Evolutionary conservation across 1,140 invertebrate genomes (phyloP).

Genomic region (Dysdera silvatica): DNA sequence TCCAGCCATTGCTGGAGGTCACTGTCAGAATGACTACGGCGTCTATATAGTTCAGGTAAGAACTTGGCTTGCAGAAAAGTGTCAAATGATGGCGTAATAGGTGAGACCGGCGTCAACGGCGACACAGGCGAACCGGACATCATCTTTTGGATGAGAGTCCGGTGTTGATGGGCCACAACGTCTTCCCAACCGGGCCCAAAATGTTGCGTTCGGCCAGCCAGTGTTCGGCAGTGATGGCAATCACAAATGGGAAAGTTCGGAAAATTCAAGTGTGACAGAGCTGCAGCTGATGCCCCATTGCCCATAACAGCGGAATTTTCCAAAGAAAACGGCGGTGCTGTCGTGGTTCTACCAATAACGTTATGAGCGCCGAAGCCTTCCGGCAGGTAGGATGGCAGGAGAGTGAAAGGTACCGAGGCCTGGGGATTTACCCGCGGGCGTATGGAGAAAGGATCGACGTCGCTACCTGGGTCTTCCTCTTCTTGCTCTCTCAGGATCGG

Average conservation of each 20-base stretch:
- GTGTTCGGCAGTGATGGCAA: constrained; percentile 20
- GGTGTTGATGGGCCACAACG: constrained; percentile 47
- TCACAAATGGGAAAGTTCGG: constrained; percentile 23
- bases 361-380: not conserved
- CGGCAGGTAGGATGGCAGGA: constrained; percentile 5
- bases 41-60: constrained; percentile 57
- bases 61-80: constrained; percentile 57
- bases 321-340: too few relatives aligned
- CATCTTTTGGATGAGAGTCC: constrained; percentile 48
- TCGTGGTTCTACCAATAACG: too few relatives aligned
- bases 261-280: constrained; percentile 4
- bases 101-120: constrained; percentile 33
- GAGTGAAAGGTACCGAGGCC: constrained; percentile 8
- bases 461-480: not conserved
- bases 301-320: constrained; percentile 24
- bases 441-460: constrained; percentile 13
- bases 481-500: constrained; percentile 4
- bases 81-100: constrained; percentile 27
- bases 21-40: constrained; percentile 64
- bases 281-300: constrained; percentile 18
- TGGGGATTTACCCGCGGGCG: constrained; percentile 15
- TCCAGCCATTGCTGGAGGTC: constrained; percentile 47
- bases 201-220: constrained; percentile 1
- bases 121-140: constrained; percentile 47
- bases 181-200: constrained; percentile 8